Conservation (phyloP, 1,140 invertebrate genomes). For the Calephelis virginiensis region DNA sequence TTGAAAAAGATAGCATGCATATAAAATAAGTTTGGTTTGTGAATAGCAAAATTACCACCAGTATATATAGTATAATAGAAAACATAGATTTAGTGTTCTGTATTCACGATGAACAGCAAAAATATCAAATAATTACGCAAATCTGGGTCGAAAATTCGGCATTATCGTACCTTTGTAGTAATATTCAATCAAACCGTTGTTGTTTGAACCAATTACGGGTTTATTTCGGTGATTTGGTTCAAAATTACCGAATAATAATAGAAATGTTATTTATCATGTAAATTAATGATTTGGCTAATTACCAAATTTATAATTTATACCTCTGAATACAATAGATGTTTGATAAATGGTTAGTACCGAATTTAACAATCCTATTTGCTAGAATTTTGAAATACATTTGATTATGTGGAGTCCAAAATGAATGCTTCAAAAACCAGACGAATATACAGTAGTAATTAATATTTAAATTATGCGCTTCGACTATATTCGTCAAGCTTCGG, state of each 20-base stretch:
- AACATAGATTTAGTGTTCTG: too few relatives aligned
- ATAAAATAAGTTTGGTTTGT: too few relatives aligned
- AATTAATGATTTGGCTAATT: slow-evolving; percentile 18
- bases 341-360: not conserved
- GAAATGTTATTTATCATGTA: slow-evolving; percentile 11
- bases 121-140: not conserved
- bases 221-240: slow-evolving; percentile 6
- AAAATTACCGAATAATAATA: slow-evolving; percentile 13
- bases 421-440: too few relatives aligned
- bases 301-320: slow-evolving; percentile 12
- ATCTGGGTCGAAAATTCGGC: not conserved
- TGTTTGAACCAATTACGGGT: slow-evolving; percentile 5
- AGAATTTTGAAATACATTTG: too few relatives aligned
- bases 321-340: not conserved
- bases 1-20: too few relatives aligned
- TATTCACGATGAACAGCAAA: not conserved
- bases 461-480: too few relatives aligned
- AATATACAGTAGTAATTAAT: too few relatives aligned
- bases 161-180: not conserved
- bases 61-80: too few relatives aligned
- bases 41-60: too few relatives aligned
- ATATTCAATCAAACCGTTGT: slow-evolving; percentile 3
- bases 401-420: too few relatives aligned
- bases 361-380: not conserved
- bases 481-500: too few relatives aligned